Conservation (phyloP, 2,797 vertebrate species). For the Glyptemys insculpta region DNA sequence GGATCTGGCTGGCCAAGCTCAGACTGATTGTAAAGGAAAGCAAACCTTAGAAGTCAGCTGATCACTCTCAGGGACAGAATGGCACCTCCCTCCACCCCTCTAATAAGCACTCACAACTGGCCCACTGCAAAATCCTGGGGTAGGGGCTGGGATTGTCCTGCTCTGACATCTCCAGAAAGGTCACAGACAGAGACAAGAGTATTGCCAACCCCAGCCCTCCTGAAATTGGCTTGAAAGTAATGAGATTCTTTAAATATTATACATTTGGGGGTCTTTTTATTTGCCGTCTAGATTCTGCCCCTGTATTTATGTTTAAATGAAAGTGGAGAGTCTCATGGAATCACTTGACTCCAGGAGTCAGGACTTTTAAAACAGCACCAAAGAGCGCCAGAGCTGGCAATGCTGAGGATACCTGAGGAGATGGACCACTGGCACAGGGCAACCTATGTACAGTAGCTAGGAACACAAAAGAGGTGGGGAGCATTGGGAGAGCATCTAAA, state of each 20-base stretch:
- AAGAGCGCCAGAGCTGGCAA: neutral
- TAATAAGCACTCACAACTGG: neutral
- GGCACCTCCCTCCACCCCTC: neutral
- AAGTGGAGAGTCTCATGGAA: neutral
- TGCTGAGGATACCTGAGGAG: neutral
- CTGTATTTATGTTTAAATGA: neutral
- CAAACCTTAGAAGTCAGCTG: neutral
- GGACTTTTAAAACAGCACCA: neutral
- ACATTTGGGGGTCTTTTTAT: neutral
- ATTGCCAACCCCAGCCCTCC: neutral
- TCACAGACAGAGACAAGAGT: neutral
- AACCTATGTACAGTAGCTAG: neutral
- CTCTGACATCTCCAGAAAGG: neutral
- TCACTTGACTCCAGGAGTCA: neutral
- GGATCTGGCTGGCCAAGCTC: neutral
- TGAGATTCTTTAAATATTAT: conserved; percentile 19
- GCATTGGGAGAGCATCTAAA: neutral
- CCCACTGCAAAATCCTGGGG: neutral
- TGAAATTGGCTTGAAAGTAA: neutral
- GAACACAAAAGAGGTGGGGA: neutral
- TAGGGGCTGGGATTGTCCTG: neutral
- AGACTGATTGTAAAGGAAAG: neutral
- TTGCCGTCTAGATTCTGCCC: neutral
- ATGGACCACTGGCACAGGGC: neutral
- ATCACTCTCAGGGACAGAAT: neutral